These are phyloP conservation scores for Struthio camelus DNA, from an alignment of 2,113 vertebrate genomes.

Conservation along the genomic window DNA sequence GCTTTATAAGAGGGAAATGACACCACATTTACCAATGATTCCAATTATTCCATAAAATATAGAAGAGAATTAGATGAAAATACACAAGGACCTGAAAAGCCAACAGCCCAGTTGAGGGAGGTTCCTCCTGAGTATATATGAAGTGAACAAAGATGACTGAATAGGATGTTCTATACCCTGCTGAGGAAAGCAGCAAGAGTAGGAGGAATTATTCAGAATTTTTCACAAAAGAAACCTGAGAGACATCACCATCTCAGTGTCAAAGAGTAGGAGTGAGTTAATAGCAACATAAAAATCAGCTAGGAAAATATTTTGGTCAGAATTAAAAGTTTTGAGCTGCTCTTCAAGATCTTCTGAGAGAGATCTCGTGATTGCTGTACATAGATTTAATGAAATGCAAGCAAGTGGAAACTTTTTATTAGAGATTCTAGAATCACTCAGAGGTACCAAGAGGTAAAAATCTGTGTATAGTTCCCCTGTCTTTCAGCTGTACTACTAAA, in stretches of 20 bases:
- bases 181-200: background rate
- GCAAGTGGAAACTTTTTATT: background rate
- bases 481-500: background rate
- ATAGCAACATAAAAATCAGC: background rate
- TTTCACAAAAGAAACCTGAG: background rate
- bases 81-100: background rate
- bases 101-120: background rate
- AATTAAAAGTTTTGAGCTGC: background rate
- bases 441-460: background rate
- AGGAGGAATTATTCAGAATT: background rate
- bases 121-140: background rate
- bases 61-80: background rate
- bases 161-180: background rate
- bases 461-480: fast-evolving
- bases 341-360: background rate
- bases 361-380: background rate
- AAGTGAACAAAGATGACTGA: background rate
- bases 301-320: background rate
- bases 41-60: background rate
- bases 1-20: background rate
- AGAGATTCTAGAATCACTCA: background rate
- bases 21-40: background rate
- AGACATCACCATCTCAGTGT: background rate
- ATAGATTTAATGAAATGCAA: background rate
- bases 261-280: background rate